Base-by-base conservation (phyloP, 1,140 invertebrate genomes). In the Papilio helenus region DNA sequence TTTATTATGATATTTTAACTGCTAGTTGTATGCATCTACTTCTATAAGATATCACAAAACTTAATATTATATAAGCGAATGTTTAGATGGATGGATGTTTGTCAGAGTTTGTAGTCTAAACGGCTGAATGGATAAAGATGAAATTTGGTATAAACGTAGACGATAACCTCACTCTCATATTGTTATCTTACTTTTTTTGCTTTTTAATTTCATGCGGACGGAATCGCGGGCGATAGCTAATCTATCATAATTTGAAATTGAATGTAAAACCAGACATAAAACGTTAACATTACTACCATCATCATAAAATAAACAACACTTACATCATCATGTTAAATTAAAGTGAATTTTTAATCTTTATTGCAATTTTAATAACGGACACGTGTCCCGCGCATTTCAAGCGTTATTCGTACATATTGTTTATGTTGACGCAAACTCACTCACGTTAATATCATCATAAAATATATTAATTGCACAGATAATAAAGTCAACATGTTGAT, bases 361-460 rank as follows among this genome's bases (percentile, higher is more conserved):
- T 65, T 77, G 42, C 65, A 77, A 39, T 39, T 77, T 55, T 55
- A 77, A 65, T 77, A 77, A 65, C 12, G 18, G 14, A 77, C 76
- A 77, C 76, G 76, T 77, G 76, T 61, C 51, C 51, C 51, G 76
- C 76, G 73, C 34, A 65, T 65, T 65, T 44, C 74, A 42, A 61
- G 74, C 74, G 49, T 61, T 49, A 49, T 39, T 39, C 34, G 34
- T 39, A 39, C 34, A 39, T 39, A 39, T 46, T 46, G 44, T 46
- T 46, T 46, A 46, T 44, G 76, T 61, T 77, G 58, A 77, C 76
- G 76, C 42, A 44, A 76, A 29, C 73, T n/a, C 44, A 55, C 49
- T 76, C 42, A 42, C 58, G 55, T 65, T 77, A 58, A 61, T 77
- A 65, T 14, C 76, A 26, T 77, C 76, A 23, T 77, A 77, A 77